phyloP scores from a whole-genome alignment of 2,113 vertebrate species.

The Phodopus roborovskii region DNA sequence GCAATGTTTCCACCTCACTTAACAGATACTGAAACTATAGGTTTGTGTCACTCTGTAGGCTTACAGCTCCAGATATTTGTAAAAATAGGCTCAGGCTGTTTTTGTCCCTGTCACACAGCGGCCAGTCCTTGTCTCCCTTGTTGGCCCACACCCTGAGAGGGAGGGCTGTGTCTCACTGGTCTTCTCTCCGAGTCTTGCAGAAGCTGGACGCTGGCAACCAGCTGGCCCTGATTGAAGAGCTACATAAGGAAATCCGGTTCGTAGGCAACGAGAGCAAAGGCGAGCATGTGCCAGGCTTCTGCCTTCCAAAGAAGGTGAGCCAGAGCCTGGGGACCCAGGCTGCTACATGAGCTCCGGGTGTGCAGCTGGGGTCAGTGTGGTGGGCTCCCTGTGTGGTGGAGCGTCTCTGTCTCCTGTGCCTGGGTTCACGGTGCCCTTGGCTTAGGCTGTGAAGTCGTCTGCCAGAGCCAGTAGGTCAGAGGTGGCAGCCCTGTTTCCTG shows the following conservation, averaged over 20 bases:
- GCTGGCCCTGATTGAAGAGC: slow-evolving; percentile 95
- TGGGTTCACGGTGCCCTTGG: not conserved
- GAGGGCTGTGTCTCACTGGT: slow-evolving; percentile 2
- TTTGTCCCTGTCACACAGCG: accelerated
- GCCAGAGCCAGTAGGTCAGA: not conserved
- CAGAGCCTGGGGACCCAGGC: accelerated
- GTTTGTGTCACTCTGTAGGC: not conserved
- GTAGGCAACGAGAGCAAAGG: slow-evolving; percentile 93
- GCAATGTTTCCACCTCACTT: not conserved
- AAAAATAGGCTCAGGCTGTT: not conserved
- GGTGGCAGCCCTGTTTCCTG: not conserved
- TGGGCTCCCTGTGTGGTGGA: not conserved
- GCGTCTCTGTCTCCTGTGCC: not conserved
- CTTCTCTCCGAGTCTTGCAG: slow-evolving; percentile 82
- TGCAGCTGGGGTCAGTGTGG: accelerated
- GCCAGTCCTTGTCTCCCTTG: not conserved
- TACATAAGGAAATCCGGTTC: slow-evolving; percentile 95
- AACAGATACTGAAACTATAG: too few species aligned
- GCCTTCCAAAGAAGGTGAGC: slow-evolving; percentile 97
- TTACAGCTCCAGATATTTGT: not conserved
- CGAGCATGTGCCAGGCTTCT: slow-evolving; percentile 96
- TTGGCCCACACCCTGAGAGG: not conserved
- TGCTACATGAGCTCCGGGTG: too few species aligned
- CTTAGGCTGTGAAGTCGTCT: not conserved
- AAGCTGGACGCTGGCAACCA: slow-evolving; percentile 97